Base-by-base conservation (phyloP, 2,113 vertebrate genomes). In the Dicentrarchus labrax region DNA sequence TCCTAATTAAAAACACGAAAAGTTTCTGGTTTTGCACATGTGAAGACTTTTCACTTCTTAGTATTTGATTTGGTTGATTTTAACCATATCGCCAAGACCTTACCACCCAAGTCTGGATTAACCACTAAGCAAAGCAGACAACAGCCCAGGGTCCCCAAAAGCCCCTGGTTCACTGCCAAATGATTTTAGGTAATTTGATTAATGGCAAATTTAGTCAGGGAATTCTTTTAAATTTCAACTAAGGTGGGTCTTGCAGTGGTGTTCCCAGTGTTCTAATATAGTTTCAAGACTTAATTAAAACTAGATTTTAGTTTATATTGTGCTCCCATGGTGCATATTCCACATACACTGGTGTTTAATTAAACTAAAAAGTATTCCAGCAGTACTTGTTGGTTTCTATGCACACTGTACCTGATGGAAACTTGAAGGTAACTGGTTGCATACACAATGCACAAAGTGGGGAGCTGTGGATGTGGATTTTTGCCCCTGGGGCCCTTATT, bases 1-100 rank as follows among this genome's bases (percentile, higher is more conserved):
- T 57, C 69, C 48, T 39, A 61, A 81, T 75, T 65, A 77, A 56
- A 54, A 56, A 77, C 30, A 30, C 30, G 1, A 41, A 51, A n/a
- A 50, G 57, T 61, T 2, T 67, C 30, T 56, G 30, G 9, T 30
- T 64, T 38, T 6, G 30, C 17, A 50, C 8, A 38, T 1, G 2
- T 45, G 30, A 65, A 53, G 39, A 24, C 17, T 13, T 60, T 24
- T 30, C 30, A 30, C 30, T 30, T 30, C 4, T 30, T 30, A 30
- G 30, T 30, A 30, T 30, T 30, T 30, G 30, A 30, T 30, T 3
- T 22, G 2, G 19, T 24, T 47, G 7, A 48, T 54, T 64, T 62
- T 5, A 21, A 47, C 12, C 13, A 43, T 53, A 38, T 56, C 4
- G 2, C 9, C 6, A 24, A 80, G 24, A 38, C 51, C 6, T 19